Evolutionary conservation across 2,888 invertebrate species (phyloP).

Genomic region (Cephus sareptanus): DNA sequence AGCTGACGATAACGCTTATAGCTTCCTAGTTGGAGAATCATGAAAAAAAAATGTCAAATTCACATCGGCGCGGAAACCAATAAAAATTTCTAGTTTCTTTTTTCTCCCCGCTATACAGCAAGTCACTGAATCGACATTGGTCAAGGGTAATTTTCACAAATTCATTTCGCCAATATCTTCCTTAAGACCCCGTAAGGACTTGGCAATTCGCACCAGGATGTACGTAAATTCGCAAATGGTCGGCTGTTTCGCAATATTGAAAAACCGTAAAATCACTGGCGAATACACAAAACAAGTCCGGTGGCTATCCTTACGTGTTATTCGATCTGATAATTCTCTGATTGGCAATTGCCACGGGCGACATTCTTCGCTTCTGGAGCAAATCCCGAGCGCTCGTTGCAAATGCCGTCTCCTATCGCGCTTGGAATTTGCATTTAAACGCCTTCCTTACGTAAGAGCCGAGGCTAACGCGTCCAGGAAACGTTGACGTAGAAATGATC

Average conservation of each 20-base stretch:
- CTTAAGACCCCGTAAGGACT: neutral
- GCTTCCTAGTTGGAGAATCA: neutral
- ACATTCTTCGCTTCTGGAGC: conserved; percentile 43
- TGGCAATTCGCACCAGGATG: neutral
- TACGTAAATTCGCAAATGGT: neutral
- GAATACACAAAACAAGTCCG: neutral
- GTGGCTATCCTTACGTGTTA: neutral
- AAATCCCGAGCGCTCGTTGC: conserved; percentile 25
- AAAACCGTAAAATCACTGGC: conserved; percentile 4
- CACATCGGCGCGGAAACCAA: rapidly evolving
- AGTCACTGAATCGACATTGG: neutral
- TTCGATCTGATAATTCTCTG: conserved; percentile 2
- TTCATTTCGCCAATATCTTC: neutral
- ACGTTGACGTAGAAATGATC: conserved; percentile 35
- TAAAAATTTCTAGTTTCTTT: neutral
- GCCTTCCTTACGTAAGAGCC: conserved; percentile 42
- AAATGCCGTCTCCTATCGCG: conserved; percentile 33
- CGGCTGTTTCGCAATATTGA: neutral
- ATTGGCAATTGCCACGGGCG: conserved; percentile 28
- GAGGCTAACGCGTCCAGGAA: conserved; percentile 49
- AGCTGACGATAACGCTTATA: neutral
- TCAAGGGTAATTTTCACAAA: neutral
- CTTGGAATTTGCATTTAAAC: conserved; percentile 49
- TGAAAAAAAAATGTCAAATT: neutral
- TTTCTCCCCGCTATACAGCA: rapidly evolving